Conservation (phyloP, 2,797 vertebrate genomes). For the Mormyrops attenuatus region DNA sequence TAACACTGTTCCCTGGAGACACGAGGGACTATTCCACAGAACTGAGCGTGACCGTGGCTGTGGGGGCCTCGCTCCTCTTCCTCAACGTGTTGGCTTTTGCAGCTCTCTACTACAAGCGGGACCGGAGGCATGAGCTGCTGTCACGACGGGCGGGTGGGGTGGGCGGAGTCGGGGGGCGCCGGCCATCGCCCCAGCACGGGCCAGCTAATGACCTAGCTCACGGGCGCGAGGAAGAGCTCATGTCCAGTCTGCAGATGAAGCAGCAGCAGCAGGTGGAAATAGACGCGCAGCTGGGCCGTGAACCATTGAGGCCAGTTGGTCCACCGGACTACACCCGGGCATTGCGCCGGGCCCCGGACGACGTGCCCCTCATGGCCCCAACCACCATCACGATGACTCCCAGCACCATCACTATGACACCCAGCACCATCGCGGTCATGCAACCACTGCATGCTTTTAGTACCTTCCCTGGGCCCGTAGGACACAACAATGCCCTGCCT, state of each 20-base stretch:
- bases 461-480: slow-evolving; percentile 70
- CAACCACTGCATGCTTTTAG: slow-evolving; percentile 83
- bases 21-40: slow-evolving; percentile 87
- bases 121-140: slow-evolving; percentile 82
- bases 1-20: slow-evolving; percentile 66
- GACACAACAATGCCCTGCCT: slow-evolving; percentile 85
- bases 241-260: slow-evolving; percentile 82
- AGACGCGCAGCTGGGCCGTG: slow-evolving; percentile 67
- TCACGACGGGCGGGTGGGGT: slow-evolving; percentile 53
- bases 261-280: slow-evolving; percentile 65
- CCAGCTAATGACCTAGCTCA: slow-evolving; percentile 76
- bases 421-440: slow-evolving; percentile 78
- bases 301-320: slow-evolving; percentile 72
- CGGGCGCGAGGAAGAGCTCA: slow-evolving; percentile 82
- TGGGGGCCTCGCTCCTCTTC: slow-evolving; percentile 86
- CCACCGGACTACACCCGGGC: slow-evolving; percentile 89
- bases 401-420: slow-evolving; percentile 80
- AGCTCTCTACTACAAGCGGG: slow-evolving; percentile 87
- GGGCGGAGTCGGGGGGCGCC: slow-evolving; percentile 41
- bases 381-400: slow-evolving; percentile 82
- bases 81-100: slow-evolving; percentile 88
- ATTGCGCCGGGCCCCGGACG: slow-evolving; percentile 81
- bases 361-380: slow-evolving; percentile 83
- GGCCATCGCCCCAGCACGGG: slow-evolving; percentile 68
- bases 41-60: slow-evolving; percentile 85